These are phyloP conservation scores for Lasioglossum leucozonium DNA, from an alignment of 2,888 invertebrate species.

Conservation along the genomic window DNA sequence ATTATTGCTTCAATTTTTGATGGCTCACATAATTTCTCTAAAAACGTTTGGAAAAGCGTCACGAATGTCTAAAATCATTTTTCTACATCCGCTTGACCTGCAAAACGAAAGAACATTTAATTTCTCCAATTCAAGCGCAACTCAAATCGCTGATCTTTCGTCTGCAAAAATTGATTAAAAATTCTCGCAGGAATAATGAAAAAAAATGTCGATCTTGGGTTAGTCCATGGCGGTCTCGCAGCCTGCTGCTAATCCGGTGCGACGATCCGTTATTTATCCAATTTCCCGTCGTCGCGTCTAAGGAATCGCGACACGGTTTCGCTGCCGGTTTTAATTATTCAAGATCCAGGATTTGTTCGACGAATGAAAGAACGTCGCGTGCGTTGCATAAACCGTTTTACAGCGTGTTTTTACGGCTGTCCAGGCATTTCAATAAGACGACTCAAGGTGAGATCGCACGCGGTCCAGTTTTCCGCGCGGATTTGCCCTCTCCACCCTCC, in stretches of 20 bases:
- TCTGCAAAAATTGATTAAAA: background rate
- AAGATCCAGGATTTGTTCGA: background rate
- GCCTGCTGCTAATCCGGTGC: background rate
- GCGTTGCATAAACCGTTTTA: constrained; percentile 10
- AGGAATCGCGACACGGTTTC: background rate
- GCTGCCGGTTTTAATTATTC: constrained; percentile 4
- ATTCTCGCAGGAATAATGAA: background rate
- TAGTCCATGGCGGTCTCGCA: background rate
- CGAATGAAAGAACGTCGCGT: constrained; percentile 10
- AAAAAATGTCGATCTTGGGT: background rate
- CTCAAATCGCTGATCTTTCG: background rate
- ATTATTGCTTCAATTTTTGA: no score
- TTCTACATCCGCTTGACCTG: background rate
- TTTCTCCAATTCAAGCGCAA: background rate
- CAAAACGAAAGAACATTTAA: background rate
- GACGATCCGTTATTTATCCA: background rate
- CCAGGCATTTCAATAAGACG: background rate
- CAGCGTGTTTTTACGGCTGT: constrained; percentile 7
- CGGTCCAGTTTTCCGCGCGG: background rate
- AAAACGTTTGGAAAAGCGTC: background rate
- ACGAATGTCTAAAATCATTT: background rate
- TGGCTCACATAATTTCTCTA: background rate
- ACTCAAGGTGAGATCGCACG: constrained; percentile 23
- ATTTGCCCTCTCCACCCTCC: background rate
- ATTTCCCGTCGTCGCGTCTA: background rate